Percentiles rank a stretch among this genome's conserved stretches.
Evolutionary conservation across 2,888 invertebrate genomes (phyloP).

Genomic region (Apamea epomidion): DNA sequence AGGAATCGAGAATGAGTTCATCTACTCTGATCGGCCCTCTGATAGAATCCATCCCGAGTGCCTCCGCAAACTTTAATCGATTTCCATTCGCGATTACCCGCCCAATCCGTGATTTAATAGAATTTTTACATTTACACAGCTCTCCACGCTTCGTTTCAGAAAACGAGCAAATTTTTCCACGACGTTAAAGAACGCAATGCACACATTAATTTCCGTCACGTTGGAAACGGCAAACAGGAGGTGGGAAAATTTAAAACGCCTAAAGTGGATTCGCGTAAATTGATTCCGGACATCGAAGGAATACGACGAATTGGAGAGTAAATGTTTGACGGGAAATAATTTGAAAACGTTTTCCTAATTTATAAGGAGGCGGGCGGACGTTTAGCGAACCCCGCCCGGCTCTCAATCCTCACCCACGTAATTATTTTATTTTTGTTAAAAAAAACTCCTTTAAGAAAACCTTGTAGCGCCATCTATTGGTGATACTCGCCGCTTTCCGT

Average conservation of each 20-base stretch:
- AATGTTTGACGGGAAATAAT: slow-evolving; percentile 86
- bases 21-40: slow-evolving; percentile 74
- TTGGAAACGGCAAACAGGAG: slow-evolving; percentile 78
- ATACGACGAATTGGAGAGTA: slow-evolving; percentile 82
- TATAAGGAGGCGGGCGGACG: slow-evolving; percentile 77
- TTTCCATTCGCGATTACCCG: slow-evolving; percentile 76
- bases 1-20: slow-evolving; percentile 76
- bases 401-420: slow-evolving; percentile 69
- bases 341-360: slow-evolving; percentile 86
- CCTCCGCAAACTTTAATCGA: slow-evolving; percentile 80
- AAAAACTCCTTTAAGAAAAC: slow-evolving; percentile 60
- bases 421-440: slow-evolving; percentile 68
- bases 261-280: slow-evolving; percentile 84
- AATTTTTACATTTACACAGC: slow-evolving; percentile 78
- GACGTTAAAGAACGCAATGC: slow-evolving; percentile 79
- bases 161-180: slow-evolving; percentile 73
- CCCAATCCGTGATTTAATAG: slow-evolving; percentile 78
- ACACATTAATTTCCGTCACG: slow-evolving; percentile 88
- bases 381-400: slow-evolving; percentile 58
- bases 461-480: slow-evolving; percentile 83
- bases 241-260: slow-evolving; percentile 83
- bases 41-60: slow-evolving; percentile 66
- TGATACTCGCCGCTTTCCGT: slow-evolving; percentile 36
- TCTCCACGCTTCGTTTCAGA: slow-evolving; percentile 68
- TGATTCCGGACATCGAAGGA: slow-evolving; percentile 86